Conservation (phyloP, 2,113 vertebrate species). For the Bothrops jararaca region DNA sequence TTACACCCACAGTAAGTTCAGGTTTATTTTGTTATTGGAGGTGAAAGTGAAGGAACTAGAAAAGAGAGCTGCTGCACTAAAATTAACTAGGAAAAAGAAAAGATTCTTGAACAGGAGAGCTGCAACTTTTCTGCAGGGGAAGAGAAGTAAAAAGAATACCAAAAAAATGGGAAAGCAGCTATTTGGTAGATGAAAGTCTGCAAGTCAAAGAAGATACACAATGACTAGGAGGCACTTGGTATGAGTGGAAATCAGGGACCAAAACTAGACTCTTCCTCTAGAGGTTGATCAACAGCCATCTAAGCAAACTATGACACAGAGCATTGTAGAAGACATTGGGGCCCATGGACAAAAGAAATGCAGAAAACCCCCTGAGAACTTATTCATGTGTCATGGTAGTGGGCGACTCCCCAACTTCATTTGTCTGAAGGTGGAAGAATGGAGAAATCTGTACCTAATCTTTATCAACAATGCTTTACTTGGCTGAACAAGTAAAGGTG, state of each 20-base stretch:
- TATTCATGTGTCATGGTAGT: too few species aligned
- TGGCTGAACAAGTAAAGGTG: too few species aligned
- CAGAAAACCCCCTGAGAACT: too few species aligned
- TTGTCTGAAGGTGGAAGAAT: too few species aligned
- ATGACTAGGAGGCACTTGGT: not conserved
- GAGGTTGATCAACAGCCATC: too few species aligned
- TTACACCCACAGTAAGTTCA: not conserved
- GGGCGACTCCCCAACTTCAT: too few species aligned
- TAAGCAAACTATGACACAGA: too few species aligned
- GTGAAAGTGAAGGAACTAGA: not conserved
- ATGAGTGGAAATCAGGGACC: not conserved
- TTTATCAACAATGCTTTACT: too few species aligned
- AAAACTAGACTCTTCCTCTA: not conserved
- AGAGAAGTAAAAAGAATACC: not conserved
- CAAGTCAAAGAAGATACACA: not conserved
- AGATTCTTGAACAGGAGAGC: not conserved
- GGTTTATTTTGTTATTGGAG: not conserved
- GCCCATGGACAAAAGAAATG: too few species aligned
- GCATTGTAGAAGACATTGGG: too few species aligned
- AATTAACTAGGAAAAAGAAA: not conserved
- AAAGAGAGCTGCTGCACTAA: not conserved
- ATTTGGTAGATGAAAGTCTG: not conserved
- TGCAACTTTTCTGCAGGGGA: not conserved
- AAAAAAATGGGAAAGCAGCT: not conserved
- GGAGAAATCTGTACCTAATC: too few species aligned